Evolutionary conservation across 2,888 invertebrate species (phyloP).

Genomic region (Phyto melanocephala): DNA sequence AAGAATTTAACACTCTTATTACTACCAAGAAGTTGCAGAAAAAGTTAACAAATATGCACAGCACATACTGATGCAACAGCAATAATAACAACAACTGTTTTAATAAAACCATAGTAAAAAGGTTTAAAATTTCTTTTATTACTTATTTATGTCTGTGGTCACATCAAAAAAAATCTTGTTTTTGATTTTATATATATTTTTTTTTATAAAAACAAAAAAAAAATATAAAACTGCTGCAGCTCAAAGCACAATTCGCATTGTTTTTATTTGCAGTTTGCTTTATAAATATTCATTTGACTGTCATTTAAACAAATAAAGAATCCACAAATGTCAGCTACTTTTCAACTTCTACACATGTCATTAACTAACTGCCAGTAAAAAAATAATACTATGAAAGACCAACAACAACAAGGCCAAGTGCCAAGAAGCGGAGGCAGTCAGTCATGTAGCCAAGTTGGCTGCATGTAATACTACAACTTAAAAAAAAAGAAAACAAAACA

Average conservation of each 20-base stretch:
- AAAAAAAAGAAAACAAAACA: slow-evolving; percentile 12
- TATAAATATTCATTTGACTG: slow-evolving; percentile 66
- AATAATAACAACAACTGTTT: too few species aligned
- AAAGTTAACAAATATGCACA: background rate
- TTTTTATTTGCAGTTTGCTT: slow-evolving; percentile 49
- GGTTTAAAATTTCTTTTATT: slow-evolving; percentile 61
- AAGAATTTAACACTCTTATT: slow-evolving; percentile 63
- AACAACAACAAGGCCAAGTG: slow-evolving; percentile 12
- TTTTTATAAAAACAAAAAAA: background rate
- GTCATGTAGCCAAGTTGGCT: slow-evolving; percentile 58
- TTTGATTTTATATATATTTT: slow-evolving; percentile 9
- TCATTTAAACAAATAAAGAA: slow-evolving; percentile 66
- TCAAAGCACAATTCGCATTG: background rate
- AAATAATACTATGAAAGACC: slow-evolving; percentile 7
- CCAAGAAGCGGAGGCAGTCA: slow-evolving; percentile 43
- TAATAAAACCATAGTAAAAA: slow-evolving; percentile 55
- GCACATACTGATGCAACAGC: background rate
- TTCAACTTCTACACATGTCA: slow-evolving; percentile 67
- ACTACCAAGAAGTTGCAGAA: slow-evolving; percentile 7
- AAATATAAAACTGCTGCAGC: background rate
- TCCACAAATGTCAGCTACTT: slow-evolving; percentile 66
- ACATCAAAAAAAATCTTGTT: slow-evolving; percentile 33
- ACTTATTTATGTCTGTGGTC: slow-evolving; percentile 38
- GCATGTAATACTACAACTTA: slow-evolving; percentile 21
- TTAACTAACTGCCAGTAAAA: slow-evolving; percentile 56